A percentile compares a stretch with the other conserved stretches of the same genome.
Conservation (phyloP, 2,797 vertebrate genomes). For the Geotrypetes seraphini region DNA sequence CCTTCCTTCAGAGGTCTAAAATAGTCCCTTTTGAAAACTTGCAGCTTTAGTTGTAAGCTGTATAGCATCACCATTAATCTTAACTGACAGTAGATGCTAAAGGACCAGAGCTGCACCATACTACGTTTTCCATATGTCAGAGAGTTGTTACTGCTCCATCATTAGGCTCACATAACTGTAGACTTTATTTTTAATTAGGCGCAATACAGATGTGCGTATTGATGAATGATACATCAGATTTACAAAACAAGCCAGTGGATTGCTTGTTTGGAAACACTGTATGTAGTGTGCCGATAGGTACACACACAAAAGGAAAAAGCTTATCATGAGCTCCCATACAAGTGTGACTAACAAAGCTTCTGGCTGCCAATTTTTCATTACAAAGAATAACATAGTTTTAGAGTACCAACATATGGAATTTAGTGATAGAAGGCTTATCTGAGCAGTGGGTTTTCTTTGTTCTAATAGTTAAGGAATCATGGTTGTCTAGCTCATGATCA, state of each 20-base stretch:
- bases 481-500: constrained; percentile 1
- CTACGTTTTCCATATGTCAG: neutral
- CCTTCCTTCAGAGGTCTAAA: constrained; percentile 1
- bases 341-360: neutral
- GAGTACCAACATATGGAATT: neutral
- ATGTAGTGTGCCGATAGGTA: constrained; percentile 7
- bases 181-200: neutral
- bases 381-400: constrained; percentile 3
- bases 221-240: neutral
- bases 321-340: constrained; percentile 23
- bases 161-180: neutral
- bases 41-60: no score
- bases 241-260: neutral
- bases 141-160: neutral
- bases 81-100: neutral
- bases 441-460: constrained; percentile 11
- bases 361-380: neutral
- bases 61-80: no score
- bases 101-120: neutral
- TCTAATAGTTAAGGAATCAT: constrained; percentile 7
- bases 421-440: constrained; percentile 18
- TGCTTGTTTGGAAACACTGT: neutral
- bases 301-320: constrained; percentile 17
- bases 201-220: neutral
- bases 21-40: neutral